Base-by-base conservation (phyloP, 2,888 invertebrate genomes). In the Epinotia nisella region DNA sequence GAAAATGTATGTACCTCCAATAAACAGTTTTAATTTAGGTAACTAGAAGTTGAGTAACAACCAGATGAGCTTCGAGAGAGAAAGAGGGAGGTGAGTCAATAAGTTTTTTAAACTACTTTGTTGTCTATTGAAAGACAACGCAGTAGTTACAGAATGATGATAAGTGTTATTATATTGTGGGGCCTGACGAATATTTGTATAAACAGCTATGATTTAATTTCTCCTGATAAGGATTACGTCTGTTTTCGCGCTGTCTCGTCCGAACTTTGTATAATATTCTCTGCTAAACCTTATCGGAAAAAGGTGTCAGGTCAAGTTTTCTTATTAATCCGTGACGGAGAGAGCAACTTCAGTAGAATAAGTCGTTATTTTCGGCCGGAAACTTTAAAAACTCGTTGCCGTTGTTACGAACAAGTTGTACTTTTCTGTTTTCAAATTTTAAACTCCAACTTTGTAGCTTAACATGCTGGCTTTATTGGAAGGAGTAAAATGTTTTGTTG, bases 391-490 rank as follows among this genome's bases (percentile, higher is more conserved):
- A 68, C 68, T 72, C 72, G 68, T 56, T 41, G 72, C 29, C 62
- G 68, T 68, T 62, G 68, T 68, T 72, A 58, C 72, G 55, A 71
- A 61, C 72, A 62, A 72, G 67, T 58, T 72, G 62, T 68, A 59
- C 71, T 72, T 71, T 71, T 58, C 56, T 51, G 72, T 68, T 68
- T 68, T 72, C 61, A 67, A 68, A 72, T 68, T 72, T 68, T 24
- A 21, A 72, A 56, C 72, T 58, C 62, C 24, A 45, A 70, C 4
- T 56, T 68, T 58, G 29, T 9, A 17, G 60, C 35, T 55, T 71
- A 71, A 60, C 55, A 61, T 60, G 59, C 66, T 60, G 71, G 55
- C 19, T 65, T 66, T 59, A 70, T 70, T 35, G 51, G 39, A 39
- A 35, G 51, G 51, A n/a, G 66, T 19, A 61, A 29, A 71, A 67